Conservation (phyloP, 2,888 invertebrate species). For the Lucinisca nassula region DNA sequence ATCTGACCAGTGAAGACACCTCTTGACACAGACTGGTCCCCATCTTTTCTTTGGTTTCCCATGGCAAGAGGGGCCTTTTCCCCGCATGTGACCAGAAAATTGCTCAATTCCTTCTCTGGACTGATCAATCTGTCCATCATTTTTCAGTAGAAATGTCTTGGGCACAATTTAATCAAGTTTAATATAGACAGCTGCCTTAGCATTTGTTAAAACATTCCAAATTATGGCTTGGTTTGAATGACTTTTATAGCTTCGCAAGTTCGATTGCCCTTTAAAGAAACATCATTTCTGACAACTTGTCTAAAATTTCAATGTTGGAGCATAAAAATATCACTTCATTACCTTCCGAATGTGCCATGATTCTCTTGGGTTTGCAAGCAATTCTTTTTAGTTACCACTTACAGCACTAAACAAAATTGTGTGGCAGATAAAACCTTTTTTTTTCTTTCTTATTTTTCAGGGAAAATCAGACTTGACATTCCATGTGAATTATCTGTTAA, state of each 20-base stretch:
- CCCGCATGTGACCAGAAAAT: too few relatives aligned
- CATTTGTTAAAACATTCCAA: not conserved
- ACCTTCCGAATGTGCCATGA: not conserved
- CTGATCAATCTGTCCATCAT: not conserved
- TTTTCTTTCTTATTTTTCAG: too few relatives aligned
- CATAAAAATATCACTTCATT: not conserved
- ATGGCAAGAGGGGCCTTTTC: too few relatives aligned
- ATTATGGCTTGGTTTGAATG: not conserved
- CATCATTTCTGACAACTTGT: not conserved
- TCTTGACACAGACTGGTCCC: too few relatives aligned
- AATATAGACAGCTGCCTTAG: not conserved
- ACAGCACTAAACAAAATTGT: too few relatives aligned
- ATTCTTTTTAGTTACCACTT: too few relatives aligned
- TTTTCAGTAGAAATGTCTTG: not conserved
- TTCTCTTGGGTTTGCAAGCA: not conserved
- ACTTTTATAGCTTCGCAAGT: not conserved
- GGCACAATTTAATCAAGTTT: slow-evolving; percentile 7
- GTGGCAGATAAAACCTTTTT: too few relatives aligned
- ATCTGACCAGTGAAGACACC: too few relatives aligned
- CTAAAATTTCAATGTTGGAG: not conserved
- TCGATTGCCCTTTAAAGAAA: not conserved
- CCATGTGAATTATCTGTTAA: too few relatives aligned
- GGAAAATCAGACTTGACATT: too few relatives aligned
- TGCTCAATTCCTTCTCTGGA: too few relatives aligned
- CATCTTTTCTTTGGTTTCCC: too few relatives aligned